Evolutionary conservation across 2,797 vertebrate species (phyloP), one percentile per base, ranked within the genome.

Genomic region (Smutsia gigantea): DNA sequence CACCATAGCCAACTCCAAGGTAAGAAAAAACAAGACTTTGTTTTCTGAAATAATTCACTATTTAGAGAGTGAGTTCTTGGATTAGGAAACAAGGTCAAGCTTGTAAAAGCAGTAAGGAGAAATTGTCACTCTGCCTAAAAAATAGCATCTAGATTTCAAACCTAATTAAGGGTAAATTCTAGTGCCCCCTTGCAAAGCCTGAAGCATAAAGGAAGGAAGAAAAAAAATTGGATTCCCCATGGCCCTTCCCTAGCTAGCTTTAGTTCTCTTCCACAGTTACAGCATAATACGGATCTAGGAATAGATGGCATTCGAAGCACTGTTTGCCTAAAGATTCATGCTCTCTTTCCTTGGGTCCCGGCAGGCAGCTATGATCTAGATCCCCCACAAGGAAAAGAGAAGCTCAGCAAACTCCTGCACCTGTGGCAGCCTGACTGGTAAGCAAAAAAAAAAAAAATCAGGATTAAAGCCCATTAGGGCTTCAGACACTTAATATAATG

Each of bases 31-130:
- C 11, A 53, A 96, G 37, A 75, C 46, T 66, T 31, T 25, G n/a
- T 63, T 88, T 95, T 64, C 55, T 87, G 13, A 90, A 95, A 93
- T 51, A 39, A 57, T 75, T 82, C 87, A 57, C 77, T 87, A 61
- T 85, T 95, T 94, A 34, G 14, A 61, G n/a, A 86, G 37, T 2
- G 68, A 34, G 5, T 42, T 10, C 68, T 64, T 91, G 59, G 34
- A 81, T 19, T 39, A 69, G 42, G 31, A 93, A 93, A 61, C 77
- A 90, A 91, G 71, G 72, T 53, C 81, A 87, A 53, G 49, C 42
- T 79, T 94, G 95, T 81, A 83, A 95, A 95, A 84, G 34, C 87
- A 81, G 82, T 55, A 96, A 94, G 86, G 21, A 84, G 79, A 95
- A 95, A 77, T 31, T 66, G 79, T 88, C 66, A 95, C 37, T 81